Evolutionary conservation across 1,140 invertebrate genomes (phyloP).

Genomic region (Brachionus calyciflorus): DNA sequence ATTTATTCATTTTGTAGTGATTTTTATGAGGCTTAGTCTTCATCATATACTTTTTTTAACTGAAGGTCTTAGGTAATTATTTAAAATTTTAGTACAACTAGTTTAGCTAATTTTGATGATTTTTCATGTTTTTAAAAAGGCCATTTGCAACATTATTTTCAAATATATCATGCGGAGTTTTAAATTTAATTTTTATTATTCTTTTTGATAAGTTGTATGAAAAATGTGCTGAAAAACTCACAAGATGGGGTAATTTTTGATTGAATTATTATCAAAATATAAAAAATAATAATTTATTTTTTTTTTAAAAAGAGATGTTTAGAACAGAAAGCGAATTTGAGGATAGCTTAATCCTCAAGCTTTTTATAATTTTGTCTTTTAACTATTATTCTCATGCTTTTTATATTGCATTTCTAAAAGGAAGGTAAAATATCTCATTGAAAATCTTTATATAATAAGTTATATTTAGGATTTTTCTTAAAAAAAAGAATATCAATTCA

Average conservation of each 20-base stretch:
- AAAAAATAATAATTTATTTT: conserved; percentile 13
- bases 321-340: conserved; percentile 96
- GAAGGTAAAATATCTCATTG: conserved; percentile 63
- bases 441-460: not conserved
- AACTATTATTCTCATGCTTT: conserved; percentile 98
- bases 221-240: conserved; percentile 41
- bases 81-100: too few relatives aligned
- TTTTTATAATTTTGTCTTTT: conserved; percentile 94
- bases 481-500: conserved; percentile 13
- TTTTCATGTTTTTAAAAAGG: too few relatives aligned
- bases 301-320: conserved; percentile 71
- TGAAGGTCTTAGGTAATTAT: conserved; percentile 20
- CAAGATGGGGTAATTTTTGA: conserved; percentile 29
- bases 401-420: conserved; percentile 97
- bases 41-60: conserved; percentile 43
- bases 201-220: conserved; percentile 22
- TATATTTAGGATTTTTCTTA: not conserved
- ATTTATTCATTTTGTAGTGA: conserved; percentile 3
- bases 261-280: not conserved
- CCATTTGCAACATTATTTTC: conserved; percentile 39
- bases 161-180: conserved; percentile 26
- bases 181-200: conserved; percentile 37
- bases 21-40: not conserved
- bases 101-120: too few relatives aligned
- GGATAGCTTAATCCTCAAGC: conserved; percentile 90